These are phyloP conservation scores for Poeciliopsis occidentalis DNA, from an alignment of 2,113 vertebrate genomes.

Conservation along the genomic window DNA sequence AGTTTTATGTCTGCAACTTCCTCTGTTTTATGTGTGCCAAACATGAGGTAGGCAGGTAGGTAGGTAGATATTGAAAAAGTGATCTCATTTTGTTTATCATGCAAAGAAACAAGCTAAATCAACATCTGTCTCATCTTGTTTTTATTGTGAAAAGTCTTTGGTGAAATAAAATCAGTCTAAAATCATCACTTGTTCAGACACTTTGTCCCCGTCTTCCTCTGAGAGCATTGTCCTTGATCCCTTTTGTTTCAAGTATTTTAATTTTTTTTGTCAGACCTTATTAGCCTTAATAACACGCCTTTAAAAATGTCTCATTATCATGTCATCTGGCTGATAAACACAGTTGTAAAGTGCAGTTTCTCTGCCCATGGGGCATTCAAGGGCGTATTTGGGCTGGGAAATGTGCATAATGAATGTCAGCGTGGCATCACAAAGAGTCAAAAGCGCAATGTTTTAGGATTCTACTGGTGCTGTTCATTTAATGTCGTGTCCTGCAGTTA, in stretches of 20 bases:
- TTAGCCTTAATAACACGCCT: background rate
- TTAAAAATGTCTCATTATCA: background rate
- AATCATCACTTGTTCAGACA: no score
- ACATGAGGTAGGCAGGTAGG: no score
- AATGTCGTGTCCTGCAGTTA: slow-evolving; percentile 12
- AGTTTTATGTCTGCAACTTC: no score
- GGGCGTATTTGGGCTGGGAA: background rate
- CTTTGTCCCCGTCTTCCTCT: background rate
- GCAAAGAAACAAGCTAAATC: no score
- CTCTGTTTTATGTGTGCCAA: no score
- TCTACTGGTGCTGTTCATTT: background rate
- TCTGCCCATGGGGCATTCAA: background rate
- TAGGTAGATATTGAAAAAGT: no score
- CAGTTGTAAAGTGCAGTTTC: background rate
- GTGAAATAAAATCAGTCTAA: no score
- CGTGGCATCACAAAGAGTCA: background rate
- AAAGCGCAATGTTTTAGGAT: background rate
- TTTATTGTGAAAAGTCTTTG: no score
- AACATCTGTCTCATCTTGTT: no score
- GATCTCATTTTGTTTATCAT: no score
- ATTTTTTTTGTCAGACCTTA: background rate
- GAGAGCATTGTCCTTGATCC: background rate
- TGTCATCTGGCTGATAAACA: background rate
- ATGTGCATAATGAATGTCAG: slow-evolving; percentile 5
- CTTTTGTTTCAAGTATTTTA: background rate